Base-by-base conservation (phyloP, 2,797 vertebrate genomes). In the Gymnothorax reevesii region DNA sequence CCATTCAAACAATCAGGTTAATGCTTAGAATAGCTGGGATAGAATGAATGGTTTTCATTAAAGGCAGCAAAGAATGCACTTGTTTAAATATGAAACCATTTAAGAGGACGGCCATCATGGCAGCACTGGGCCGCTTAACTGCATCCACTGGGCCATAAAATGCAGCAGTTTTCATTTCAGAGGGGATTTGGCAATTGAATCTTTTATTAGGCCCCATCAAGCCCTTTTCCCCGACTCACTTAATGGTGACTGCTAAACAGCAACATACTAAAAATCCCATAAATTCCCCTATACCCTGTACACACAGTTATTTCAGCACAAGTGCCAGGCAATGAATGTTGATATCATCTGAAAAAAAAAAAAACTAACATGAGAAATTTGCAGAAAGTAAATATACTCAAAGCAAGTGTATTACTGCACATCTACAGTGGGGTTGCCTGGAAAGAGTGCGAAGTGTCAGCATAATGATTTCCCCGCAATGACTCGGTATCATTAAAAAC, bases 171-270 rank as follows among this genome's bases (percentile, higher is more conserved):
- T 79, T n/a, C 49, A 42, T 75, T 75, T 75, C 73, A 79, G 52
- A 54, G 49, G 52, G 75, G 75, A 79, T 54, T 79, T 79, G 75
- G 75, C 75, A 79, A 79, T 79, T 79, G 75, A 79, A 79, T 79
- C 17, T 79, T 79, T 79, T 79, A 79, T 79, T 79, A 52, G 75
- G 54, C 75, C 49, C 42, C n/a, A 79, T 79, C 42, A 79, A 79
- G 49, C 49, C 49, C 5, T 49, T 54, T 17, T 17, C 54, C 82
- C 54, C 15, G 57, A 59, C 82, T 54, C 82, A 57, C 27, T 75
- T 75, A 75, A 75, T 49, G 73, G 33, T 15, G 3, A 49, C 7
- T 13, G 73, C 73, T 55, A 79, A 79, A 79, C 73, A 49, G 73
- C 42, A 77, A 49, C 52, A 66, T 7, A 54, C 52, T 20, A 22